Evolutionary conservation across 2,113 vertebrate genomes (phyloP).

Genomic region (Felis chaus): DNA sequence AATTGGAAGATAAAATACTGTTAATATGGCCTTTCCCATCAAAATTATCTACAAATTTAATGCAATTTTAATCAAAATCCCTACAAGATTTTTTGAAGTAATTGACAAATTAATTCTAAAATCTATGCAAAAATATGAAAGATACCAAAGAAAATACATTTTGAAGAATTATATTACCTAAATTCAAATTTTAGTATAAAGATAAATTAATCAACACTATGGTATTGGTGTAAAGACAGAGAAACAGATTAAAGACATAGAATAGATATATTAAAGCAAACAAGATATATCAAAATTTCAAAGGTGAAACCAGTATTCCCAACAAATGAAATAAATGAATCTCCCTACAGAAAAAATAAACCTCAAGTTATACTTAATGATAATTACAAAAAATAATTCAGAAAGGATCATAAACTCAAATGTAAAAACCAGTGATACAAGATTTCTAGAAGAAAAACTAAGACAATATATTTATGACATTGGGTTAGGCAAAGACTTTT

Average conservation of each 20-base stretch:
- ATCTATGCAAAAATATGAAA: background rate
- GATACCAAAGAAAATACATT: background rate
- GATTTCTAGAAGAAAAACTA: background rate
- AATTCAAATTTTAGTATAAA: background rate
- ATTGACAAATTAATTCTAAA: background rate
- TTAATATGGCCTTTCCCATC: background rate
- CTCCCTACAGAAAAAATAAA: background rate
- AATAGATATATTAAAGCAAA: background rate
- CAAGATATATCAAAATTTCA: background rate
- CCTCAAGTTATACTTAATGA: background rate
- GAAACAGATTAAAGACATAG: background rate
- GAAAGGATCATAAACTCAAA: background rate
- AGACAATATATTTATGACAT: background rate
- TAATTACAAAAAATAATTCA: background rate
- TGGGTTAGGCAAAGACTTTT: background rate
- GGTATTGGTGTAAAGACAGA: background rate
- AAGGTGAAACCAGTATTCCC: background rate
- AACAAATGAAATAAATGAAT: background rate
- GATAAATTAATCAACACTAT: background rate
- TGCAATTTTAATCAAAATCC: background rate
- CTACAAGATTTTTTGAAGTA: background rate
- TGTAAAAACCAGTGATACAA: background rate
- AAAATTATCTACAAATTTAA: background rate
- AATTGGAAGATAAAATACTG: background rate
- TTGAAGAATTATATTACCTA: background rate